phyloP scores from a whole-genome alignment of 23 tunicate genomes.

The Ciona savignyi region DNA sequence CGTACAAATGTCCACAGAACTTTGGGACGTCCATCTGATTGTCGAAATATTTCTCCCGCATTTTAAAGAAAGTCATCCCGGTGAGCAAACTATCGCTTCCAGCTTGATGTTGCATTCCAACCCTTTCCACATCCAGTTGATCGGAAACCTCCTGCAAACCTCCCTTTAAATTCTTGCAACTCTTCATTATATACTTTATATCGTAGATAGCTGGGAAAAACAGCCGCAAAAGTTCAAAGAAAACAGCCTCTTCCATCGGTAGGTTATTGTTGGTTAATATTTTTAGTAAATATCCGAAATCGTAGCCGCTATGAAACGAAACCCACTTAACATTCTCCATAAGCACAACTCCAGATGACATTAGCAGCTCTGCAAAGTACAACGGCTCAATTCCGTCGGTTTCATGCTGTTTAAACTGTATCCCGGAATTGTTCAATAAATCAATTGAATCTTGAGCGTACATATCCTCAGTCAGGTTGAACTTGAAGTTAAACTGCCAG shows the following conservation, averaged over 20 bases:
- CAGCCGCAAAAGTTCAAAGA: slow-evolving; percentile 61
- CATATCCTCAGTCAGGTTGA: slow-evolving; percentile 87
- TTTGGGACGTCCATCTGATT: too few species aligned
- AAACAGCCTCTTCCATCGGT: slow-evolving; percentile 70
- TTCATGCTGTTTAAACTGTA: slow-evolving; percentile 85
- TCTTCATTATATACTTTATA: slow-evolving; percentile 88
- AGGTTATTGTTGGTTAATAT: slow-evolving; percentile 74
- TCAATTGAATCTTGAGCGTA: slow-evolving; percentile 97
- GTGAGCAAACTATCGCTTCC: too few species aligned
- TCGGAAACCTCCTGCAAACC: too few species aligned
- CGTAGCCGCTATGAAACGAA: slow-evolving; percentile 92
- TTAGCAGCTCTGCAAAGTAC: slow-evolving; percentile 85
- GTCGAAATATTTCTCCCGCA: too few species aligned
- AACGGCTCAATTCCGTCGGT: slow-evolving; percentile 83
- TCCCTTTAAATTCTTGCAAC: slow-evolving; percentile 84
- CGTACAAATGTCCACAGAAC: too few species aligned
- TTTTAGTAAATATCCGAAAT: slow-evolving; percentile 88
- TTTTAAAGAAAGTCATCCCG: too few species aligned
- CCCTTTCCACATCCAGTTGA: too few species aligned
- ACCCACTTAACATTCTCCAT: slow-evolving; percentile 82
- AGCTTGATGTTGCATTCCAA: too few species aligned
- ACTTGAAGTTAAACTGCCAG: slow-evolving; percentile 93
- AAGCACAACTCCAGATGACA: slow-evolving; percentile 85
- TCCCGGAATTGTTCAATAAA: slow-evolving; percentile 59
- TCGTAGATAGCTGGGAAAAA: slow-evolving; percentile 88